Percentiles rank a stretch among this genome's conserved stretches.
Conservation (phyloP, 1,140 invertebrate genomes). For the Thereuonema tuberculata region DNA sequence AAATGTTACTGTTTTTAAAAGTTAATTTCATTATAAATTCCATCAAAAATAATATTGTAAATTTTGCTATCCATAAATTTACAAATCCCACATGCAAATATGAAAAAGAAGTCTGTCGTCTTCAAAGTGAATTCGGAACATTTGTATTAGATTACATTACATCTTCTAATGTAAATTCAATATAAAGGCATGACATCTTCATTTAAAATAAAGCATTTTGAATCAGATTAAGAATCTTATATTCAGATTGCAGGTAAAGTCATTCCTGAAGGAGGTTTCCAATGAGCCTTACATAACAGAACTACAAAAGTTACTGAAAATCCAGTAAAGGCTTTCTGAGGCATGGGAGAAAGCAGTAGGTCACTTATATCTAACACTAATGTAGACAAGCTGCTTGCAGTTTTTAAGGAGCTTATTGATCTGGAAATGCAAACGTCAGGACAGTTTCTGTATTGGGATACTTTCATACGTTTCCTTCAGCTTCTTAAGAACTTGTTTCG, state of each 20-base stretch:
- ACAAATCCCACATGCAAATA: no score
- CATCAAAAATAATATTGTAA: no score
- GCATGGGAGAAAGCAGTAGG: not conserved
- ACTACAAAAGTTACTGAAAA: not conserved
- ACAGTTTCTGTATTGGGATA: not conserved
- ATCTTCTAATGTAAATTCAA: no score
- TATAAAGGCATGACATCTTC: no score
- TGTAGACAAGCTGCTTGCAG: not conserved
- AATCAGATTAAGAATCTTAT: no score
- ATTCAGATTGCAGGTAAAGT: not conserved
- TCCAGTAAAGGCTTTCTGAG: not conserved
- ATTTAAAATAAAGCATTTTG: no score
- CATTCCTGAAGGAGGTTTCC: not conserved
- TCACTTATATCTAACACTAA: not conserved
- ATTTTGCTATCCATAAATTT: no score
- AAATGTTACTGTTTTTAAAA: no score
- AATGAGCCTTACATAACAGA: not conserved
- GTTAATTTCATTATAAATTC: no score
- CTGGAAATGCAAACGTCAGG: not conserved
- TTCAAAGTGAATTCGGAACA: no score
- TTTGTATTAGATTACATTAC: no score
- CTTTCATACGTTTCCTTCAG: not conserved
- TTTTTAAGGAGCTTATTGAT: not conserved
- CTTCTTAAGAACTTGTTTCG: not conserved
- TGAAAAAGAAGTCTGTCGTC: no score